Conservation (phyloP, 2,888 invertebrate species). For the Thymelicus lineola region DNA sequence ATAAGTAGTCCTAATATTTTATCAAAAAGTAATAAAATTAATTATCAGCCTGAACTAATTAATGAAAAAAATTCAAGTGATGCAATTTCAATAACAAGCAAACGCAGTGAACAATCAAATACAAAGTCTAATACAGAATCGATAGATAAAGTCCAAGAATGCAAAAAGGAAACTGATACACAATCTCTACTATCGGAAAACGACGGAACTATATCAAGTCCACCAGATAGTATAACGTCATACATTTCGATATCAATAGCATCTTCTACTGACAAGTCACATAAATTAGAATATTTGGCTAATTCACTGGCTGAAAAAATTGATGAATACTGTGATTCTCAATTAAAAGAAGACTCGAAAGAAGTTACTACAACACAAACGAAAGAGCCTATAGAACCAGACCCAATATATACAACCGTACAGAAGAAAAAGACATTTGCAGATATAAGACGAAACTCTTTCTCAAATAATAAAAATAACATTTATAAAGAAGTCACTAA, state of each 20-base stretch:
- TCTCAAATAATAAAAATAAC: constrained; percentile 67
- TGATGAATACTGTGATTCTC: constrained; percentile 81
- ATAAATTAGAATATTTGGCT: constrained; percentile 80
- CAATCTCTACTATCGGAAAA: constrained; percentile 77
- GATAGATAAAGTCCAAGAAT: constrained; percentile 42
- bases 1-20: constrained; percentile 71
- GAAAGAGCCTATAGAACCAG: constrained; percentile 63
- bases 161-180: constrained; percentile 59
- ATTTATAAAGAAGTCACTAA: constrained; percentile 66
- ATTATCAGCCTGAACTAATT: constrained; percentile 46
- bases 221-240: constrained; percentile 80
- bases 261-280: constrained; percentile 78
- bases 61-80: constrained; percentile 59
- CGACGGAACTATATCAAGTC: constrained; percentile 79
- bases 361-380: constrained; percentile 58
- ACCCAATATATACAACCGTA: constrained; percentile 76
- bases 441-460: constrained; percentile 73
- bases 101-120: constrained; percentile 50
- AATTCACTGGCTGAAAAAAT: constrained; percentile 82
- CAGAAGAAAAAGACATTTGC: constrained; percentile 85
- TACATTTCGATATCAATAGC: constrained; percentile 81
- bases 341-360: constrained; percentile 68
- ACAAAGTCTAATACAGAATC: constrained; percentile 46
- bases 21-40: constrained; percentile 56
- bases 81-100: constrained; percentile 62